Conservation (phyloP, 2,888 invertebrate genomes). For the Geotrupes spiniger region DNA sequence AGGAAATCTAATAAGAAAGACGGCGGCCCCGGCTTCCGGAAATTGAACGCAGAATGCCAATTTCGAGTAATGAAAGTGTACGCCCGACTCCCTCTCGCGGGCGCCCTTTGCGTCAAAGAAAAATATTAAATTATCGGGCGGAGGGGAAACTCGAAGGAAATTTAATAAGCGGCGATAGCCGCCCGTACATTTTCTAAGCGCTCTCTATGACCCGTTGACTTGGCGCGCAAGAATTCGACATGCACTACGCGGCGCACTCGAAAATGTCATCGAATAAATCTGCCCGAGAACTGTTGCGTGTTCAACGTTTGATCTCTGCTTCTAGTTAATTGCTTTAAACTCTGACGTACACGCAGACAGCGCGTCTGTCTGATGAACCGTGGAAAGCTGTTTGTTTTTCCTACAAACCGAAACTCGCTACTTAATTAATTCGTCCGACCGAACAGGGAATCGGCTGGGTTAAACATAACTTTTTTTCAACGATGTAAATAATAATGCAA, state of each 20-base stretch:
- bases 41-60: too few species aligned
- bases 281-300: constrained; percentile 7
- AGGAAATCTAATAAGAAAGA: constrained; percentile 13
- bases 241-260: not conserved
- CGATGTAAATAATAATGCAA: too few species aligned
- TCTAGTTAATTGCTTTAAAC: constrained; percentile 25
- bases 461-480: too few species aligned
- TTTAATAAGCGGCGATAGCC: constrained; percentile 16
- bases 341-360: constrained; percentile 13
- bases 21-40: not conserved
- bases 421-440: too few species aligned
- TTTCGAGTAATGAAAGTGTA: too few species aligned
- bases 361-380: too few species aligned
- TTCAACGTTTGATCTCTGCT: constrained; percentile 25
- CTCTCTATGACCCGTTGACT: too few species aligned
- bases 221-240: not conserved
- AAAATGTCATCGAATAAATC: not conserved
- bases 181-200: not conserved
- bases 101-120: not conserved
- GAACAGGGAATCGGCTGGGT: too few species aligned
- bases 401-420: too few species aligned
- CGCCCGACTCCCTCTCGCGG: too few species aligned
- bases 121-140: constrained; percentile 1
- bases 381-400: too few species aligned
- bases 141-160: constrained; percentile 14